These are phyloP conservation scores for Aleiodes sp. DNA, from an alignment of 1,140 invertebrate species.

Conservation along the genomic window DNA sequence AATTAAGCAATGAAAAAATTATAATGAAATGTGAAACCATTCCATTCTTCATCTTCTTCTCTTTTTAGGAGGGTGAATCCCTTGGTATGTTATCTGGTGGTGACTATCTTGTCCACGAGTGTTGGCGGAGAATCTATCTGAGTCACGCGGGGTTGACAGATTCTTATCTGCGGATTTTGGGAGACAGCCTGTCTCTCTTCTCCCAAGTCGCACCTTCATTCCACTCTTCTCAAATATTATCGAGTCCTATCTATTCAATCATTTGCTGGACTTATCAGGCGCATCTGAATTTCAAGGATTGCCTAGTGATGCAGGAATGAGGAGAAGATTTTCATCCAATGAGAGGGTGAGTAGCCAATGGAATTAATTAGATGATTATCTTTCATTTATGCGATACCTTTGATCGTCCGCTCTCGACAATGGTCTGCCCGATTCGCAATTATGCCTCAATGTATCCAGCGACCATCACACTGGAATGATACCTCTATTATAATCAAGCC, in stretches of 20 bases:
- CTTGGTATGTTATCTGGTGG: conserved; percentile 55
- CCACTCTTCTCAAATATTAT: no score
- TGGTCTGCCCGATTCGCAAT: conserved; percentile 52
- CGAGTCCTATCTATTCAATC: neutral
- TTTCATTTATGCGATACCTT: conserved; percentile 59
- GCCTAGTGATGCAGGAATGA: neutral
- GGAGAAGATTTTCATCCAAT: conserved; percentile 19
- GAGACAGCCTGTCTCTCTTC: conserved; percentile 57
- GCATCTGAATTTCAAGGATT: neutral
- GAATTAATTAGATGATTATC: conserved; percentile 62
- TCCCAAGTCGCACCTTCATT: conserved; percentile 26
- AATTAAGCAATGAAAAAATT: no score
- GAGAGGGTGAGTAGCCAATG: conserved; percentile 44
- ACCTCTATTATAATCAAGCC: conserved; percentile 65
- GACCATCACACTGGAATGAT: conserved; percentile 53
- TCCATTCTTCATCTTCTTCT: neutral
- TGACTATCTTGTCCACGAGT: conserved; percentile 51
- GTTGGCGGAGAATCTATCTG: conserved; percentile 42
- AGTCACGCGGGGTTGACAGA: conserved; percentile 48
- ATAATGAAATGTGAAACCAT: neutral
- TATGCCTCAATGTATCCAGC: conserved; percentile 51
- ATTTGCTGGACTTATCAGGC: neutral
- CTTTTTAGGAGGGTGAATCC: neutral
- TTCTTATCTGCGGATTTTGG: conserved; percentile 51
- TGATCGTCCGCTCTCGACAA: conserved; percentile 50